phyloP scores from a whole-genome alignment of 2,113 vertebrate genomes.

The Platichthys stellatus region DNA sequence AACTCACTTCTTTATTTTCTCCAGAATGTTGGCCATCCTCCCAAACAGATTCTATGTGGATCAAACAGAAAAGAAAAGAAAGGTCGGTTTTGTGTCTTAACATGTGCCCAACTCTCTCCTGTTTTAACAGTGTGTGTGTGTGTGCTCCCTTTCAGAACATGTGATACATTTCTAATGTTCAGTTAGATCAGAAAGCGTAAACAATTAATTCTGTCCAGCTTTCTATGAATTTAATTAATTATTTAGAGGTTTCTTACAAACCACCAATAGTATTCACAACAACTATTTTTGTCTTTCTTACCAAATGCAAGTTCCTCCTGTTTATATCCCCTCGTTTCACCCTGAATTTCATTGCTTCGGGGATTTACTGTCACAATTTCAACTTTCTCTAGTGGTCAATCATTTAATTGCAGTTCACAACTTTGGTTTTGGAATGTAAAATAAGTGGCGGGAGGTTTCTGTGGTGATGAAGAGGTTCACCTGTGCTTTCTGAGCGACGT shows the following conservation, averaged over 20 bases:
- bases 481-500: slow-evolving; percentile 98
- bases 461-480: slow-evolving; percentile 62
- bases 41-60: slow-evolving; percentile 93
- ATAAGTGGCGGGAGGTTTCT: too few relatives aligned
- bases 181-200: too few relatives aligned
- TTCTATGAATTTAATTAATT: too few relatives aligned
- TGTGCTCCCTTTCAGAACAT: background rate
- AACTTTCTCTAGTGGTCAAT: background rate
- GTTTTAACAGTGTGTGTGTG: background rate
- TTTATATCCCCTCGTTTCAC: too few relatives aligned
- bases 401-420: background rate
- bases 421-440: background rate
- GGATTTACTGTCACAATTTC: background rate
- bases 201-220: too few relatives aligned
- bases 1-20: slow-evolving; percentile 98
- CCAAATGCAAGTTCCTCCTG: too few relatives aligned
- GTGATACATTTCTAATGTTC: too few relatives aligned
- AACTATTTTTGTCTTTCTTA: too few relatives aligned
- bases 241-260: too few relatives aligned
- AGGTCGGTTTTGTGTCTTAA: background rate
- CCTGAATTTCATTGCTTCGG: too few relatives aligned
- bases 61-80: background rate
- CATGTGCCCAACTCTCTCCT: background rate
- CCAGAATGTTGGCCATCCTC: slow-evolving; percentile 96
- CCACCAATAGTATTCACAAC: too few relatives aligned